Base-by-base conservation (phyloP, 2,888 invertebrate genomes). In the Leucania comma region DNA sequence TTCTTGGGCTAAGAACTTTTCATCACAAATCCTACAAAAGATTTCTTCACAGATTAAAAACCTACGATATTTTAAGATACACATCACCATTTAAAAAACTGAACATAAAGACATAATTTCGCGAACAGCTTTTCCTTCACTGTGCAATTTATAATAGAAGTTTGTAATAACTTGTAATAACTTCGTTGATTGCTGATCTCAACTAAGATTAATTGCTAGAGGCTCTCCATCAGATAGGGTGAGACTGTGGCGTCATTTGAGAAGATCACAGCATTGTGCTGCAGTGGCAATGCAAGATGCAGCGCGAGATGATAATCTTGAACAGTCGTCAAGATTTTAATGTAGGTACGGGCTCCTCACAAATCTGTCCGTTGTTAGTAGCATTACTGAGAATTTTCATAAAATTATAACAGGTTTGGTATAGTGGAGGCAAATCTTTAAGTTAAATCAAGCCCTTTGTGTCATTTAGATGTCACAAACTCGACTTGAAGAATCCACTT, bases 221-320 rank as follows among this genome's bases (percentile, higher is more conserved):
- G 61, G 60, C 73, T 81, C 60, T 72, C 68, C 61, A 81, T 81
- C 80, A 74, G 80, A 80, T 80, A 80, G 12, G 60, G 66, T 81
- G 82, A 20, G 78, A 81, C 57, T 60, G 51, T 80, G 80, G 62
- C 82, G 78, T 61, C 82, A 80, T 70, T 73, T 56, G 54, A 59
- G 66, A 77, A 61, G 72, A 79, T 80, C 82, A 56, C 74, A 78
- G 78, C 80, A 80, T 80, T 80, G 82, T 80, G 38, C 62, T 56
- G 77, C 68, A 75, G 60, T 17, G 42, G 51, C 74, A 50, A 46
- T 46, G 22, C 61, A 48, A 75, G 73, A 64, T 68, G 32, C 72
- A 75, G 17, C 35, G 17, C 1, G 1, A 68, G 77, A 78, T 78
- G 56, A n/a, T 50, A 64, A 78, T 78, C 77, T 75, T 20, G 35